Percentiles rank a stretch among this genome's conserved stretches.
Conservation (phyloP, 2,113 vertebrate species). For the Pithys albifrons region DNA sequence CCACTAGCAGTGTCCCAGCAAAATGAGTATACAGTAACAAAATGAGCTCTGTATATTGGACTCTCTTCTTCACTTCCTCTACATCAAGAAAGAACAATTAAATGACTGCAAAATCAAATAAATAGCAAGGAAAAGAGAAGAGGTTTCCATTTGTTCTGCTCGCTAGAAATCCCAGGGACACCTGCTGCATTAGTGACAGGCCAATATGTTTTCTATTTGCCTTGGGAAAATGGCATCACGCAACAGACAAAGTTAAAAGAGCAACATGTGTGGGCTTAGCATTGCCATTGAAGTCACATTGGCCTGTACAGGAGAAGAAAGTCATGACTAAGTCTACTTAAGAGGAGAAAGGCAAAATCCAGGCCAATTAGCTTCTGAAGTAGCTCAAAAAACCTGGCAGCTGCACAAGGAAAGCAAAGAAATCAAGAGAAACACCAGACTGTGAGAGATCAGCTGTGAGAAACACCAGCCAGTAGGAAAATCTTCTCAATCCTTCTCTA, state of each 20-base stretch:
- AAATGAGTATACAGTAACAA: neutral
- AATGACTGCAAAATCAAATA: neutral
- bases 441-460: neutral
- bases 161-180: neutral
- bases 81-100: neutral
- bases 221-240: neutral
- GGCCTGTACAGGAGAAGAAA: neutral
- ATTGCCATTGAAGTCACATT: neutral
- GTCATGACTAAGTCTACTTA: neutral
- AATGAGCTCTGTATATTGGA: neutral
- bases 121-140: neutral
- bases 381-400: slow-evolving; percentile 16
- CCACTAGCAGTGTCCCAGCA: neutral
- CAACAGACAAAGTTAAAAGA: neutral
- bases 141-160: neutral
- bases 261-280: neutral
- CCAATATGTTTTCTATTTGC: neutral
- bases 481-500: neutral
- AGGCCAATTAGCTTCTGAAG: neutral
- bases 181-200: neutral
- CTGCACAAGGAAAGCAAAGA: neutral
- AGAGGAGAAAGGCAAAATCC: neutral
- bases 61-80: neutral
- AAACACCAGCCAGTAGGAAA: neutral
- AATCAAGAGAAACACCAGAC: neutral